phyloP scores from a whole-genome alignment of 2,888 invertebrate species.

The Plebejus melissa region DNA sequence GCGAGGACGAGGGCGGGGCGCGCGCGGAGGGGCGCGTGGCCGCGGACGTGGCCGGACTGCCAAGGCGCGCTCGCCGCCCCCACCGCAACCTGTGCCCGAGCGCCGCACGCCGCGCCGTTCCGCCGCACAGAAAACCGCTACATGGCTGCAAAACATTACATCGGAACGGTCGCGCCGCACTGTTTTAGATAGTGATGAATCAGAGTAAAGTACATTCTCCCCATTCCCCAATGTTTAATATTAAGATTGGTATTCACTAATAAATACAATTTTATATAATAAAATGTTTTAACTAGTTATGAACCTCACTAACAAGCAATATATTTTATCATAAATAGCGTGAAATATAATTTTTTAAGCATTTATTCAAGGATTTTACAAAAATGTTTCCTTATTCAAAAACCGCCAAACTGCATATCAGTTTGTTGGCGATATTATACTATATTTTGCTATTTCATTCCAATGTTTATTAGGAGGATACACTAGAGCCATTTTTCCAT shows the following conservation, averaged over 20 bases:
- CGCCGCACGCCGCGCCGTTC: conserved; percentile 65
- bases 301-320: neutral
- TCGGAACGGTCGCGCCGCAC: conserved; percentile 45
- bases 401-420: no score
- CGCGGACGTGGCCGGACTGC: conserved; percentile 33
- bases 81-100: conserved; percentile 41
- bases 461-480: no score
- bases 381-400: no score
- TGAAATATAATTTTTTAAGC: no score
- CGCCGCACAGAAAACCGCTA: conserved; percentile 56
- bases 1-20: conserved; percentile 39
- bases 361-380: no score
- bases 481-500: no score
- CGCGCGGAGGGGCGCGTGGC: conserved; percentile 33
- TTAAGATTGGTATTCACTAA: neutral
- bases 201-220: conserved; percentile 44
- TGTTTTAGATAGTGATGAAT: conserved; percentile 60
- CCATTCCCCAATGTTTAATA: neutral
- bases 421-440: no score
- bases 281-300: neutral
- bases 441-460: no score
- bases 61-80: conserved; percentile 36
- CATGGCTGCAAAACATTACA: conserved; percentile 57
- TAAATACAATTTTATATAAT: neutral
- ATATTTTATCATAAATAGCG: no score